A percentile compares a stretch with the other conserved stretches of the same genome.
These are phyloP conservation scores for Paelopatides confundens DNA, from an alignment of 53 echinoderm and acorn worm genomes.

Conservation along the genomic window DNA sequence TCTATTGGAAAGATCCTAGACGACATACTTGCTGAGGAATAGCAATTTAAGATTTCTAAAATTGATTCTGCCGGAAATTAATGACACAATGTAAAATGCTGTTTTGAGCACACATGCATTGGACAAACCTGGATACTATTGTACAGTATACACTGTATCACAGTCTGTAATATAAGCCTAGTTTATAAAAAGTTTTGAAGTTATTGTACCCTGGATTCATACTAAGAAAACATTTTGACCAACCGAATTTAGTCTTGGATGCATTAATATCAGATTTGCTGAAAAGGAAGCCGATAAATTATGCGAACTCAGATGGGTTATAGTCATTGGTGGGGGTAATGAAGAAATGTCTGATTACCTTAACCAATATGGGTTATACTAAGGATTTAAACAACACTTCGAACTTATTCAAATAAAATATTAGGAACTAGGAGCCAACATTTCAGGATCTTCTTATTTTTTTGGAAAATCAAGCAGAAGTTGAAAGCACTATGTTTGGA, in stretches of 20 bases:
- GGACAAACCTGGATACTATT: no score
- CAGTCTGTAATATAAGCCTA: no score
- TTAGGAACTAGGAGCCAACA: not conserved
- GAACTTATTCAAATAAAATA: not conserved
- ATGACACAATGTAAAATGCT: no score
- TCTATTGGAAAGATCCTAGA: no score
- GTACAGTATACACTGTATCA: no score
- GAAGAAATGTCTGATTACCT: not conserved
- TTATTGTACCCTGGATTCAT: no score
- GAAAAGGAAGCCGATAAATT: not conserved
- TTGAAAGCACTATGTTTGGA: not conserved
- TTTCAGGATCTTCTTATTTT: not conserved
- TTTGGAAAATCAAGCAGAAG: not conserved
- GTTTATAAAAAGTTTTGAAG: no score
- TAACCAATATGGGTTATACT: not conserved
- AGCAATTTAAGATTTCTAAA: no score
- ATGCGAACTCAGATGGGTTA: not conserved
- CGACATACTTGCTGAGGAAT: no score
- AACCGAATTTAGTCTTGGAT: not conserved
- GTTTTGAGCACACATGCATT: no score
- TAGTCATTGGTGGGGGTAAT: not conserved
- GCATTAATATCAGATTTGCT: not conserved
- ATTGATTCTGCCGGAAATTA: no score
- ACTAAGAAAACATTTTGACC: not conserved
- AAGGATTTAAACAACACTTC: not conserved